These are phyloP conservation scores for Coptodon rendalli DNA, from an alignment of 2,113 vertebrate genomes.

Conservation along the genomic window DNA sequence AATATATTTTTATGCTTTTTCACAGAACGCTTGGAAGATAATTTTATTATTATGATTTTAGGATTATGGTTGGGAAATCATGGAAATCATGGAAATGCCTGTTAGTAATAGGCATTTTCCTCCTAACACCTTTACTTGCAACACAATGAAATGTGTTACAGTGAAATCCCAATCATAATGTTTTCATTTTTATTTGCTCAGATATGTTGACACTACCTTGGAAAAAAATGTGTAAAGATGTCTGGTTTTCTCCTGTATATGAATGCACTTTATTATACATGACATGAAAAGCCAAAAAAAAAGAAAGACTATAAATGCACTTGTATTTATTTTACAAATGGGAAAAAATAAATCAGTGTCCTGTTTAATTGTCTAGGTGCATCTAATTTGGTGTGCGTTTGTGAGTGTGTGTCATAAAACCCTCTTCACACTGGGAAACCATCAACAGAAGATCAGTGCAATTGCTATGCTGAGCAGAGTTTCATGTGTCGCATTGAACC, in stretches of 20 bases:
- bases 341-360: not conserved
- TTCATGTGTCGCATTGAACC: conserved; percentile 14
- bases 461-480: conserved; percentile 17
- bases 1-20: not conserved
- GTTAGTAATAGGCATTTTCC: not conserved
- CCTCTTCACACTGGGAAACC: not conserved
- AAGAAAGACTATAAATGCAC: rapidly evolving
- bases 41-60: not conserved
- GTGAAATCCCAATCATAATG: not conserved
- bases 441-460: conserved; percentile 27
- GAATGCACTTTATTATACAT: not conserved
- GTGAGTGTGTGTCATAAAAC: not conserved
- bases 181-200: not conserved
- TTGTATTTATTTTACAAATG: not conserved
- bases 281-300: not conserved
- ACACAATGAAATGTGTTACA: not conserved
- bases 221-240: not conserved
- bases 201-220: not conserved
- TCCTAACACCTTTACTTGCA: not conserved
- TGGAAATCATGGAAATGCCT: not conserved
- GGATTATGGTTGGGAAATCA: not conserved
- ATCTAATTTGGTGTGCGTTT: not conserved
- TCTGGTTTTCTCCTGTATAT: not conserved
- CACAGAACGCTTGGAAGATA: not conserved
- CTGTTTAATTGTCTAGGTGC: not conserved